Conservation (phyloP, 1,140 invertebrate species). For the Tetragnatha versicolor region DNA sequence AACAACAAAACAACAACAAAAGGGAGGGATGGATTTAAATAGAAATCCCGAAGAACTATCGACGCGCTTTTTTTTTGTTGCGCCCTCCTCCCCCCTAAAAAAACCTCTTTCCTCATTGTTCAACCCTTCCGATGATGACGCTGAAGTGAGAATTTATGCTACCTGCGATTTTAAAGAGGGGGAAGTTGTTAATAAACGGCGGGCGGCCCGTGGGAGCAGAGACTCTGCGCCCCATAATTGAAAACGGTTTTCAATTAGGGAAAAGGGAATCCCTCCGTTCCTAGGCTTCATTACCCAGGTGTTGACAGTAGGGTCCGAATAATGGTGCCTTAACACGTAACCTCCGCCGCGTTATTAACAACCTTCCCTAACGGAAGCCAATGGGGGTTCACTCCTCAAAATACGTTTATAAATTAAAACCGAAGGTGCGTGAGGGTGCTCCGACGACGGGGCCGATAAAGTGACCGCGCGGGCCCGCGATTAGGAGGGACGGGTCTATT, state of each 20-base stretch:
- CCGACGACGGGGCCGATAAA: slow-evolving; percentile 21
- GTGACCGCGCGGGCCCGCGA: slow-evolving; percentile 37
- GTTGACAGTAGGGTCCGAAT: slow-evolving; percentile 33
- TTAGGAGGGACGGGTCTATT: slow-evolving; percentile 46
- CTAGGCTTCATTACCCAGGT: slow-evolving; percentile 44
- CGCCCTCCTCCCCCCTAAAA: not conserved
- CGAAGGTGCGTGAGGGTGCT: not conserved
- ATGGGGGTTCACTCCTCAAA: slow-evolving; percentile 45
- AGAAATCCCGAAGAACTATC: slow-evolving; percentile 28
- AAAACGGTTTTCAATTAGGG: slow-evolving; percentile 55
- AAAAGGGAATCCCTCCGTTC: not conserved
- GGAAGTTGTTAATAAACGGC: slow-evolving; percentile 47
- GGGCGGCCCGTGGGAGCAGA: slow-evolving; percentile 3
- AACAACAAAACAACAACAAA: too few species aligned
- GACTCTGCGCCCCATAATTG: slow-evolving; percentile 41
- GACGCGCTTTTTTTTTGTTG: not conserved
- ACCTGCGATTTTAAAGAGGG: slow-evolving; percentile 27
- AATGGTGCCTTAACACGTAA: slow-evolving; percentile 53
- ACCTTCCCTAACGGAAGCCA: slow-evolving; percentile 48
- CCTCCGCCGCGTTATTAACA: slow-evolving; percentile 31
- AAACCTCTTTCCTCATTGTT: not conserved
- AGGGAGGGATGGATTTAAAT: too few species aligned
- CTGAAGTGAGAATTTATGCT: slow-evolving; percentile 41
- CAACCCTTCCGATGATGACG: slow-evolving; percentile 9
- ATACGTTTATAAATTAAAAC: slow-evolving; percentile 53